Percentiles rank a stretch among this genome's conserved stretches.
Evolutionary conservation across 1,140 invertebrate species (phyloP).

Genomic region (Hycleus phaleratus): DNA sequence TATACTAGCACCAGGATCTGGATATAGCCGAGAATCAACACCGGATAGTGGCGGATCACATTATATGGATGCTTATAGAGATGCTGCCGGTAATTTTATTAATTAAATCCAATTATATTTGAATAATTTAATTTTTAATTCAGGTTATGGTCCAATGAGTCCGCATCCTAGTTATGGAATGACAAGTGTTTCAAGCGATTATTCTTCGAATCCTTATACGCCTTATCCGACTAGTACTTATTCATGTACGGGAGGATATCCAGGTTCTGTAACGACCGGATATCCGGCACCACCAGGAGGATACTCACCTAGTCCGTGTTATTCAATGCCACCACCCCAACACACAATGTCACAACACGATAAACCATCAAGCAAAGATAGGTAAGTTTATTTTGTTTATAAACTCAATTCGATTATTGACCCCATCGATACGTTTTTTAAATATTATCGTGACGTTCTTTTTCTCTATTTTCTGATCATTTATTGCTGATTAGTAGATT

Average conservation of each 20-base stretch:
- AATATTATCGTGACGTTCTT: too few species aligned
- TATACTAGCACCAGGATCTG: constrained; percentile 44
- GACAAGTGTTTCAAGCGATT: constrained; percentile 63
- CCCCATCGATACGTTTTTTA: too few species aligned
- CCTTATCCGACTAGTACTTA: constrained; percentile 42
- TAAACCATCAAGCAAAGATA: constrained; percentile 62
- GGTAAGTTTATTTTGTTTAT: constrained; percentile 48
- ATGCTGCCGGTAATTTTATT: constrained; percentile 58
- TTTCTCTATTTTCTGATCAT: too few species aligned
- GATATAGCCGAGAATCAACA: constrained; percentile 75
- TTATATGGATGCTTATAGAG: constrained; percentile 76
- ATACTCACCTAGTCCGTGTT: constrained; percentile 66
- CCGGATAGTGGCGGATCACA: constrained; percentile 73
- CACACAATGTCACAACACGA: constrained; percentile 60
- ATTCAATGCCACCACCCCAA: constrained; percentile 73
- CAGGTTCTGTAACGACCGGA: constrained; percentile 51
- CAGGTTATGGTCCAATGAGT: constrained; percentile 72
- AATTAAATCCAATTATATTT: neutral
- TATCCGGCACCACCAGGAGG: constrained; percentile 56
- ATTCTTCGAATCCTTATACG: constrained; percentile 67
- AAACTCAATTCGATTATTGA: too few species aligned
- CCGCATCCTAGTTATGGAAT: constrained; percentile 77
- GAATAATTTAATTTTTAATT: too few species aligned
- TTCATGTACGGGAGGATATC: constrained; percentile 50
- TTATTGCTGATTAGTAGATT: too few species aligned